phyloP scores from a whole-genome alignment of 1,140 invertebrate genomes.

The Zaprionus ornatus region DNA sequence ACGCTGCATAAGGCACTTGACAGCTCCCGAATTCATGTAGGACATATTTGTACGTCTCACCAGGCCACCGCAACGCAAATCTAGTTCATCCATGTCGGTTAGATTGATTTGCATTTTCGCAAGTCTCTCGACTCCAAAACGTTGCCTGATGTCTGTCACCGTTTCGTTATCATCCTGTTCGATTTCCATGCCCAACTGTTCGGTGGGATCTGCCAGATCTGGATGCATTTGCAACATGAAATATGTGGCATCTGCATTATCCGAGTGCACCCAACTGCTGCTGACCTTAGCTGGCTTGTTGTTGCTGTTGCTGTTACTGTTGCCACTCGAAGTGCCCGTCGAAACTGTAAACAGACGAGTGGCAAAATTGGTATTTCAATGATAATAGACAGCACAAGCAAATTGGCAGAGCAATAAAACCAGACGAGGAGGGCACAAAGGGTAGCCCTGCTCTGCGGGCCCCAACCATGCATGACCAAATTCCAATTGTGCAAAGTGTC shows the following conservation, averaged over 20 bases:
- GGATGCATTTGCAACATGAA: constrained; percentile 89
- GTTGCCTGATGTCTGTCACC: constrained; percentile 88
- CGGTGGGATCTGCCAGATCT: constrained; percentile 88
- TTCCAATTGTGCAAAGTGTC: constrained; percentile 71
- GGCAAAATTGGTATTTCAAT: constrained; percentile 28
- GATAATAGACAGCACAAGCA: constrained; percentile 35
- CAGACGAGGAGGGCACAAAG: not conserved
- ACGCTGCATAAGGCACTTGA: constrained; percentile 89
- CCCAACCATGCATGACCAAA: constrained; percentile 58
- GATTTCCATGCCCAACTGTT: constrained; percentile 89
- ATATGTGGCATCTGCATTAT: constrained; percentile 85
- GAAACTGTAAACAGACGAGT: constrained; percentile 41
- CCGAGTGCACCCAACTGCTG: constrained; percentile 76
- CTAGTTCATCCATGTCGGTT: constrained; percentile 88
- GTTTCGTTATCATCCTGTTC: constrained; percentile 88
- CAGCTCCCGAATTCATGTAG: constrained; percentile 85
- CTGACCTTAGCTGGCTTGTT: constrained; percentile 4
- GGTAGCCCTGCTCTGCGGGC: not conserved
- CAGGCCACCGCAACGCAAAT: constrained; percentile 89
- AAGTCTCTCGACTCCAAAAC: constrained; percentile 87
- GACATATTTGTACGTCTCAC: constrained; percentile 87
- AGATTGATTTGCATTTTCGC: constrained; percentile 87
- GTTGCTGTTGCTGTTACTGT: not conserved
- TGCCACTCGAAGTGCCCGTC: constrained; percentile 24
- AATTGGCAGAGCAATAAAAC: constrained; percentile 39